Conservation (phyloP, 30 jellyfish, hydroid and myxozoan species). For the Haliclystus octoradiatus region DNA sequence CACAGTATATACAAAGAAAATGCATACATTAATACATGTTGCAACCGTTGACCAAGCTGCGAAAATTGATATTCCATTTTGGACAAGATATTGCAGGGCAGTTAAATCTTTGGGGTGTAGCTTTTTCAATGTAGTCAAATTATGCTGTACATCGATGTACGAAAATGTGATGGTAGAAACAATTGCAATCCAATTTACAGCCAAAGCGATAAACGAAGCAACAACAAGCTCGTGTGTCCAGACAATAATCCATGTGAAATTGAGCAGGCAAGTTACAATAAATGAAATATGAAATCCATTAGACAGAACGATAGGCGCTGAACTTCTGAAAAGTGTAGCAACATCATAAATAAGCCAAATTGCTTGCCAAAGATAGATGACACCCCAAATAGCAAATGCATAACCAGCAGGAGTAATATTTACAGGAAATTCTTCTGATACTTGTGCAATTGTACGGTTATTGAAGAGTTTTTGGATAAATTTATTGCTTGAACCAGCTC, state of each 20-base stretch:
- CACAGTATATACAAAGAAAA: neutral
- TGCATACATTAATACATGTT: neutral
- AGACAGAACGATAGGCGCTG: neutral
- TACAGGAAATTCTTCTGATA: neutral
- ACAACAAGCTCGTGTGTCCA: neutral
- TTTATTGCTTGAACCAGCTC: neutral
- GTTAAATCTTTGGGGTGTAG: neutral
- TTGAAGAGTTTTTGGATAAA: neutral
- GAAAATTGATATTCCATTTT: neutral
- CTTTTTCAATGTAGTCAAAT: neutral
- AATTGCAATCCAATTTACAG: neutral
- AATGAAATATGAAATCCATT: neutral
- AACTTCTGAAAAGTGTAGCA: neutral
- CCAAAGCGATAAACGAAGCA: neutral
- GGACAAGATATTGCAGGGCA: neutral
- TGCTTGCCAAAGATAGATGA: neutral
- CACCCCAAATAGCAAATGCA: neutral
- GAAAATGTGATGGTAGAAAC: neutral
- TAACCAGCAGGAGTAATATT: neutral
- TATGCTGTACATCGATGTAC: neutral
- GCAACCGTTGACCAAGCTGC: neutral
- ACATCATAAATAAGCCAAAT: neutral
- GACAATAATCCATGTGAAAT: neutral
- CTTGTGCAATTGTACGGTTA: neutral
- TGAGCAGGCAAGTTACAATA: neutral